Evolutionary conservation across 2,797 vertebrate genomes (phyloP), one percentile per base, ranked within the genome.

Genomic region (Lutjanus campechanus): DNA sequence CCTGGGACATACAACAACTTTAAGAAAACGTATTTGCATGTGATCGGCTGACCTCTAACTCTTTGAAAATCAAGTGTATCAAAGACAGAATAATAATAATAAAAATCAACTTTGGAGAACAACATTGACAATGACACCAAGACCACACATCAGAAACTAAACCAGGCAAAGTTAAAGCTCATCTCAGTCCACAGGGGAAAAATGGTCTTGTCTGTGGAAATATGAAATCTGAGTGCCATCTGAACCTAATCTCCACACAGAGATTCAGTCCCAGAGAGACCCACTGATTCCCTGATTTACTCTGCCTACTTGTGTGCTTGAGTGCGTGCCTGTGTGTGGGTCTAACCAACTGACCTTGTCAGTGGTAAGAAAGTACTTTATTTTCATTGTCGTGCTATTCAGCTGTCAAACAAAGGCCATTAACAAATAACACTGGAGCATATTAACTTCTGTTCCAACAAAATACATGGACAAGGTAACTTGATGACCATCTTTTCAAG

Each of bases 161-260:
- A 91, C 43, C 78, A 67, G 47, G 64, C 53, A 63, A 89, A 89
- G 81, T 83, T 81, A 75, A 90, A 89, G 79, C 85, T 89, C 77
- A 88, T 87, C 73, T 89, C 78, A 51, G 56, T 68, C 75, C 79
- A 76, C 61, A 85, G 74, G 81, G 76, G 74, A 68, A 29, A 91
- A 92, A 93, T 89, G 84, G 87, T 47, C 74, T 89, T 82, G 89
- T 90, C 89, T 84, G 85, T 85, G 91, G 76, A 87, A 93, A 92
- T 90, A 91, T 90, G 84, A 93, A 92, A 94, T 91, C 85, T 87
- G 85, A 91, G 86, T 79, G 83, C 86, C 86, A 89, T 93, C 85
- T 93, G 84, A 93, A 92, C 87, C 88, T 91, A 89, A 93, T 93
- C 88, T 92, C 87, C 80, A 82, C 88, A 87, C 87, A 89, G 79